phyloP scores from a whole-genome alignment of 2,888 invertebrate species.

The Eupithecia vulgata region DNA sequence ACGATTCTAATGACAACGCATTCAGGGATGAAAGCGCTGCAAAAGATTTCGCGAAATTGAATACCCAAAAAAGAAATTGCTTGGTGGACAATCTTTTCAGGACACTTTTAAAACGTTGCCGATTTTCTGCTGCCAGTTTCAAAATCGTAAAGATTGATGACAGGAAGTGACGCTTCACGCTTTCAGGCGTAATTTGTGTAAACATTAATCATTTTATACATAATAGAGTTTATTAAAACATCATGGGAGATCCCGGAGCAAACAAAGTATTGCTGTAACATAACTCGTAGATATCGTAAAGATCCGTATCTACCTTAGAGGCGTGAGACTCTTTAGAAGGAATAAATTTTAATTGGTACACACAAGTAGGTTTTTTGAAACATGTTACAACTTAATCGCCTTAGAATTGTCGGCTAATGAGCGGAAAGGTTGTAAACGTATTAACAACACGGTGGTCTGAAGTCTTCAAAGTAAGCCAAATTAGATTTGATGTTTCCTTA shows the following conservation, averaged over 20 bases:
- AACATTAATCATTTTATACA: slow-evolving; percentile 66
- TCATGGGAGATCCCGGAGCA: slow-evolving; percentile 43
- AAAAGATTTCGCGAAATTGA: slow-evolving; percentile 31
- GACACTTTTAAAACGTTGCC: slow-evolving; percentile 38
- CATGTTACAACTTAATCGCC: slow-evolving; percentile 78
- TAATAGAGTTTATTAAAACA: slow-evolving; percentile 57
- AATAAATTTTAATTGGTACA: slow-evolving; percentile 77
- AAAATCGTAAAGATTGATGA: slow-evolving; percentile 37
- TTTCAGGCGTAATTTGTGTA: slow-evolving; percentile 47
- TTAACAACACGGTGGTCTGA: slow-evolving; percentile 72
- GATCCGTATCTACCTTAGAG: slow-evolving; percentile 66
- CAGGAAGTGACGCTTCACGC: slow-evolving; percentile 39
- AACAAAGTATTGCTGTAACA: slow-evolving; percentile 65
- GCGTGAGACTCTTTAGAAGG: slow-evolving; percentile 71
- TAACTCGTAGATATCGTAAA: slow-evolving; percentile 64
- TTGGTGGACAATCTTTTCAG: slow-evolving; percentile 44
- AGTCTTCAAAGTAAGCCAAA: slow-evolving; percentile 35
- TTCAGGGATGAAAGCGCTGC: slow-evolving; percentile 15
- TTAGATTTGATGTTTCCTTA: slow-evolving; percentile 28
- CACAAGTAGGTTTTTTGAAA: slow-evolving; percentile 71
- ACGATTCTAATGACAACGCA: slow-evolving; percentile 4
- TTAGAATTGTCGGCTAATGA: slow-evolving; percentile 77
- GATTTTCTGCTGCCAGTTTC: slow-evolving; percentile 31
- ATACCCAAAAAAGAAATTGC: slow-evolving; percentile 45
- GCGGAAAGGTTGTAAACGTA: slow-evolving; percentile 77